Evolutionary conservation across 2,888 invertebrate species (phyloP).

Genomic region (Galerucella nymphaeae): DNA sequence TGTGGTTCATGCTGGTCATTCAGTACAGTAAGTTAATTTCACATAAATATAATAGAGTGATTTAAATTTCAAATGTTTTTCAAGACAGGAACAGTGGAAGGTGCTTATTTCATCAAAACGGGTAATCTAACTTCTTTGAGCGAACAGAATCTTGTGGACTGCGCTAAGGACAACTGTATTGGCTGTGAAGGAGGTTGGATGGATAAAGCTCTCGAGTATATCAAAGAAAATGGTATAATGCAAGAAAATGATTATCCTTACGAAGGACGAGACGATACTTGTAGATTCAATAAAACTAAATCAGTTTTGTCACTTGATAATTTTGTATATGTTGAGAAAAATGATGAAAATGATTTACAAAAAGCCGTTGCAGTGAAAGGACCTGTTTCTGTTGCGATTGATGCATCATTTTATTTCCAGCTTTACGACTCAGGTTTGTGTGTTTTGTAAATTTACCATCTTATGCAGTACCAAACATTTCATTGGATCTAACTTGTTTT

Average conservation of each 20-base stretch:
- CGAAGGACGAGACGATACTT: conserved; percentile 77
- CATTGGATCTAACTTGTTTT: too few species aligned
- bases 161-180: conserved; percentile 82
- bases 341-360: conserved; percentile 43
- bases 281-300: conserved; percentile 74
- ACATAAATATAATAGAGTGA: not conserved
- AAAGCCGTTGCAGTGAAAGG: conserved; percentile 43
- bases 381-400: conserved; percentile 47
- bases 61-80: conserved; percentile 40
- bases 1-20: conserved; percentile 95
- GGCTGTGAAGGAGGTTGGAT: conserved; percentile 88
- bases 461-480: too few species aligned
- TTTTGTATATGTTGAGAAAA: conserved; percentile 73
- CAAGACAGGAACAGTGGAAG: conserved; percentile 92
- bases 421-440: too few species aligned
- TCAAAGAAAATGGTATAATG: conserved; percentile 84
- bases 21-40: conserved; percentile 75
- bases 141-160: conserved; percentile 92
- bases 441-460: too few species aligned
- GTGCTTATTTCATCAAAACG: conserved; percentile 84
- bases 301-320: conserved; percentile 85
- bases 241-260: conserved; percentile 90
- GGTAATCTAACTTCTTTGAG: conserved; percentile 84
- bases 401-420: conserved; percentile 21
- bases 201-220: conserved; percentile 86